Evolutionary conservation across 2,888 invertebrate species (phyloP).

Genomic region (Gandaritis pyraliata): DNA sequence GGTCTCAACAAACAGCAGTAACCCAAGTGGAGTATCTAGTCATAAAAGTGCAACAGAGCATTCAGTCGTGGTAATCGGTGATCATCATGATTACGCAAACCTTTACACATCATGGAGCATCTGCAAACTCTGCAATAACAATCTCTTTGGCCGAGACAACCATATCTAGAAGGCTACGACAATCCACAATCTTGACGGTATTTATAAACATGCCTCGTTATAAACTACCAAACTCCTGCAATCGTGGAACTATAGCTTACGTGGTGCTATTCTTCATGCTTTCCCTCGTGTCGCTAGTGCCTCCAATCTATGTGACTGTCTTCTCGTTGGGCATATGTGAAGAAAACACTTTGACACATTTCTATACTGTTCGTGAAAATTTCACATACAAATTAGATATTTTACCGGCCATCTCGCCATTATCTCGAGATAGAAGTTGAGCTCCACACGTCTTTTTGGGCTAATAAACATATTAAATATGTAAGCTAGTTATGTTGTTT

Average conservation of each 20-base stretch:
- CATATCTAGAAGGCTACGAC: slow-evolving; percentile 21
- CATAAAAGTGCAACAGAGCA: slow-evolving; percentile 1
- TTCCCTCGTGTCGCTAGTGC: slow-evolving; percentile 59
- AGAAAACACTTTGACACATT: slow-evolving; percentile 63
- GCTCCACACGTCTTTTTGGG: not conserved
- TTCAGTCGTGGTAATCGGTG: not conserved
- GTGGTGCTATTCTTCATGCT: slow-evolving; percentile 56
- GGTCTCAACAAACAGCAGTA: no score
- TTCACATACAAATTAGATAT: slow-evolving; percentile 8
- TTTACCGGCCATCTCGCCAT: not conserved
- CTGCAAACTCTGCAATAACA: slow-evolving; percentile 5
- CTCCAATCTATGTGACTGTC: slow-evolving; percentile 64
- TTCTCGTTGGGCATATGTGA: slow-evolving; percentile 52
- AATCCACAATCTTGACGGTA: not conserved
- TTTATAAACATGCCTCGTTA: slow-evolving; percentile 17
- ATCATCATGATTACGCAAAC: slow-evolving; percentile 7
- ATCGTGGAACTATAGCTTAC: slow-evolving; percentile 48
- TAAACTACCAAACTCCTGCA: slow-evolving; percentile 10
- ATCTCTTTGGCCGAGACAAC: slow-evolving; percentile 5
- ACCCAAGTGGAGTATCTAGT: no score
- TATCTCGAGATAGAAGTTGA: not conserved
- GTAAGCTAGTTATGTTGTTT: no score
- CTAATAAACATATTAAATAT: no score
- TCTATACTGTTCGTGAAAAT: slow-evolving; percentile 40
- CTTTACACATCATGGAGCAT: slow-evolving; percentile 8